Base-by-base conservation (phyloP, 2,797 vertebrate species). In the Microctenopoma stevenorrisi region DNA sequence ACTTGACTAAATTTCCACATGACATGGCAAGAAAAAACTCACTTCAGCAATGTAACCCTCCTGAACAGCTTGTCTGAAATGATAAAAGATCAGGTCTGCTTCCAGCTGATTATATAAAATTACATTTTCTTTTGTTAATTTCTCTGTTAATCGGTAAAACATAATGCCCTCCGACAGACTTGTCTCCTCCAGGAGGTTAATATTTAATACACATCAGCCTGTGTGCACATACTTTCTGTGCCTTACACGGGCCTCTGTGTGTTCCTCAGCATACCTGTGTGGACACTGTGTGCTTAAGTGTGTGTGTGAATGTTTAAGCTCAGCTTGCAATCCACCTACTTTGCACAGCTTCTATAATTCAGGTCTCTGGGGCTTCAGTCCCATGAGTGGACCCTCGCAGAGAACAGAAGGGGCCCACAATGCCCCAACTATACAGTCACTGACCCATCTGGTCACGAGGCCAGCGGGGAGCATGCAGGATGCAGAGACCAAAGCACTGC, bases 1-100 rank as follows among this genome's bases (percentile, higher is more conserved):
- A 92, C 88, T 91, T 87, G 85, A 90, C 89, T 90, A 88, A 88
- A 92, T 91, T 91, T 92, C 83, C 88, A 89, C 79, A 86, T 90
- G 88, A 87, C 87, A 76, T 79, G 81, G 76, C 67, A 69, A 78
- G 84, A 90, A 90, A 86, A 91, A 87, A 86, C 65, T 83, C 78
- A 84, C 76, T 86, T 74, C 30, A 66, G 78, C 81, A 87, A 82
- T 86, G 78, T 79, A 78, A 70, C 69, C 71, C 72, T 72, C 73
- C 63, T 60, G 53, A 84, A 72, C 67, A 80, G 72, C 78, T 81
- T 85, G 81, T 86, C 84, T 75, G 52, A 58, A 67, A 78, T 79
- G 81, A 89, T 77, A 75, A 82, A 88, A 61, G 54, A 82, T 53
- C 63, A 47, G 50, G 37, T 54, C 73, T 55, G 61, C 72, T 59